Base-by-base conservation (phyloP, 2,888 invertebrate genomes). In the Pterostichus madidus region DNA sequence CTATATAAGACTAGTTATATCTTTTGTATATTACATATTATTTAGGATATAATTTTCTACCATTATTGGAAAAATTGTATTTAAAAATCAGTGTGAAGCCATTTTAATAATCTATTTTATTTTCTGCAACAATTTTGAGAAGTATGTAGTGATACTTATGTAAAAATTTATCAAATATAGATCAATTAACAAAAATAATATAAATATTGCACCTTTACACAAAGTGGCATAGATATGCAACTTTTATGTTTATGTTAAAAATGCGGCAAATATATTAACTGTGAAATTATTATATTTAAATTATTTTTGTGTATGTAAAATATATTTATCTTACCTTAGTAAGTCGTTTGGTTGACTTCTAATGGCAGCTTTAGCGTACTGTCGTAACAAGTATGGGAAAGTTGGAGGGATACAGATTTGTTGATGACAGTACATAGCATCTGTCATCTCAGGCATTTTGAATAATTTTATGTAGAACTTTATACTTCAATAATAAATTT, bases 311-410 rank as follows among this genome's bases (percentile, higher is more conserved):
- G n/a, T n/a, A n/a, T n/a, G n/a, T 31, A 49, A 73, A 8, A 7
- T 39, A 32, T 64, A 32, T 24, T 64, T 5, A 49, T 79, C 87
- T 87, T 87, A 90, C 90, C 90, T 91, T 0, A 97, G 91, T 0
- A 98, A 91, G 90, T 97, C 97, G 85, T 94, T 94, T 0, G 97
- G 98, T 88, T 98, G 97, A 2, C 97, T 97, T 86, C 96, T 93
- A 83, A 98, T 97, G 0, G 97, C 97, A 44, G 97, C 97, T 92
- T 97, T 97, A 59, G 97, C 96, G 87, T 94, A 98, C 87, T 96
- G 94, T 89, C 97, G 96, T 80, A 97, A 90, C 76, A 97, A 94
- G 87, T 94, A 94, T 0, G 97, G 97, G 86, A 96, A 93, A 85
- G 94, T 94, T 0, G 96, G 95, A 0, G 97, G 97, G 83, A 97